phyloP scores from a whole-genome alignment of 2,113 vertebrate genomes.

The Saguinus imperator region DNA sequence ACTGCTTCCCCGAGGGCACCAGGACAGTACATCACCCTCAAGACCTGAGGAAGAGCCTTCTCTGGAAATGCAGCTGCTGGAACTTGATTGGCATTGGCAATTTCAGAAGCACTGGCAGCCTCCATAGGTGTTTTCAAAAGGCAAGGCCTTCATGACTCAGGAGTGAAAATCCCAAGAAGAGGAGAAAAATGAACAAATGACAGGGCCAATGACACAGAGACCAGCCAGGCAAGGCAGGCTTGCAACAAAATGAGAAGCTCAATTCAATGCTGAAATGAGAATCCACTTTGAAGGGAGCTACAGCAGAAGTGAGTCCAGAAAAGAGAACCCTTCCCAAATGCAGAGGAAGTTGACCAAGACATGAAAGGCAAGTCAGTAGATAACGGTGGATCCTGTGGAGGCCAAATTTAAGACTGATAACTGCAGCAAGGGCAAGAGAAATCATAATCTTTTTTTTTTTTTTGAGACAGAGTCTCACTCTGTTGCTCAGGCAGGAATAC shows the following conservation, averaged over 20 bases:
- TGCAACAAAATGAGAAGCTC: too few relatives aligned
- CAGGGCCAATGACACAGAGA: neutral
- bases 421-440: accelerated
- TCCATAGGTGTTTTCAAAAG: neutral
- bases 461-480: too few relatives aligned
- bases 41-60: neutral
- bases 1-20: accelerated
- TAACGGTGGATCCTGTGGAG: accelerated
- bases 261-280: neutral
- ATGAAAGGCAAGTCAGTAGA: neutral
- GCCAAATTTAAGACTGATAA: too few relatives aligned
- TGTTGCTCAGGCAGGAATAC: too few relatives aligned
- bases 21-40: neutral
- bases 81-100: neutral
- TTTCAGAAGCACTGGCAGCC: neutral
- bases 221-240: neutral
- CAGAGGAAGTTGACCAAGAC: neutral
- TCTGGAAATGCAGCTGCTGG: neutral
- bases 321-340: neutral
- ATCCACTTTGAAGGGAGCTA: neutral
- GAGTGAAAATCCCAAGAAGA: neutral
- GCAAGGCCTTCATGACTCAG: neutral
- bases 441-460: too few relatives aligned
- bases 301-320: neutral
- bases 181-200: accelerated